These are phyloP conservation scores for Telmatochromis sp. DNA, from an alignment of 2,113 vertebrate genomes.

Conservation along the genomic window DNA sequence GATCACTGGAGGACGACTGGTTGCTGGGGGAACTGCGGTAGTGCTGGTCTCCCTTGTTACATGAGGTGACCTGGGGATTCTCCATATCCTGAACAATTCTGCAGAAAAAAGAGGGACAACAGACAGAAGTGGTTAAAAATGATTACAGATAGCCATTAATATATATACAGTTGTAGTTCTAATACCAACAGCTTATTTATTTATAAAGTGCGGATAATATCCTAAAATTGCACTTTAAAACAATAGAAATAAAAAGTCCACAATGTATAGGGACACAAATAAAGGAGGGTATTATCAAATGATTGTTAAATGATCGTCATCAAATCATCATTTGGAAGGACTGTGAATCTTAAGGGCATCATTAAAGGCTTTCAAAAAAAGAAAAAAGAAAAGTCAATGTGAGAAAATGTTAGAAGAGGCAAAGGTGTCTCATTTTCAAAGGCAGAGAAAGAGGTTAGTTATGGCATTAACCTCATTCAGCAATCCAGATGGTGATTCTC, in stretches of 20 bases:
- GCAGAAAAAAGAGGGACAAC: neutral
- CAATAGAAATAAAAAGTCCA: neutral
- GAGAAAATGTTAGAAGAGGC: neutral
- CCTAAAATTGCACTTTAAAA: neutral
- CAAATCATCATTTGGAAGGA: neutral
- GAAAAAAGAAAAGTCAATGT: neutral
- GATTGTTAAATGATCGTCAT: neutral
- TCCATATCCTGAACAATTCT: slow-evolving; percentile 56
- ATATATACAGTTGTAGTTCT: neutral
- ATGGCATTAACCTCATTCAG: neutral
- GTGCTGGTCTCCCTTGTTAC: slow-evolving; percentile 71
- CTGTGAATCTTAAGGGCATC: neutral
- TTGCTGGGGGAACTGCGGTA: slow-evolving; percentile 96
- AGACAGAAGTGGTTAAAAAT: neutral
- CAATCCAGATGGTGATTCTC: slow-evolving; percentile 4
- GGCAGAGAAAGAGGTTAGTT: slow-evolving; percentile 19
- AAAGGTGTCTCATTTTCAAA: slow-evolving; percentile 8
- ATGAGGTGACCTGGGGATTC: slow-evolving; percentile 43
- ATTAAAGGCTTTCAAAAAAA: neutral
- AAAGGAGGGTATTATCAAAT: neutral
- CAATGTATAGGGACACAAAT: neutral
- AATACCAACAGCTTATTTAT: neutral
- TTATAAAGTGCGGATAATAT: neutral
- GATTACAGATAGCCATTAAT: neutral
- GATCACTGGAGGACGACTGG: slow-evolving; percentile 95